Base-by-base conservation (phyloP, 2,888 invertebrate genomes). In the Ditula angustiorana region DNA sequence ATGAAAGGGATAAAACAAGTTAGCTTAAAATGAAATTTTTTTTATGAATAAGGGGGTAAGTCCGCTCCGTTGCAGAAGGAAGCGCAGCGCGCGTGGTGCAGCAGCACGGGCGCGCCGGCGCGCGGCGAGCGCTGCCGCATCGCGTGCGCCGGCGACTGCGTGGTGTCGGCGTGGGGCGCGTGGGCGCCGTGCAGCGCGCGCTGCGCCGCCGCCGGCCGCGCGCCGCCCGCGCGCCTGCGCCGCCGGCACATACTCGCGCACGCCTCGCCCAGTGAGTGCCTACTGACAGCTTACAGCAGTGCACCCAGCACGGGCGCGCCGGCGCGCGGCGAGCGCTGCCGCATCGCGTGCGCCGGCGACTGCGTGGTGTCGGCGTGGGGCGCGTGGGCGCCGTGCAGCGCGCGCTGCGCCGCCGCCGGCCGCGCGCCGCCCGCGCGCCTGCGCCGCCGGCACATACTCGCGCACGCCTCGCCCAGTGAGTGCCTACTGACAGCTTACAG, bases 61-160 rank as follows among this genome's bases (percentile, higher is more conserved):
- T 8, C 37, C 5, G 4, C 5, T 16, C 49, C 19, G 10, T 41
- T 57, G 7, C 71, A 94, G 94, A 93, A 91, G 58, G 92, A 93
- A 64, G 93, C 93, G 0, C 90, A 91, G 26, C 90, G 93, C 8
- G 92, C 91, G 0, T 92, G 93, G 88, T 94, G 94, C 76, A 86
- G 87, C 41, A 88, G 90, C 1, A 84, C 86, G 0, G 87, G 91
- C 0, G 83, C 91, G 0, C 94, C 94, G 0, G 83, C 89, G 0
- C 87, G 89, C 44, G 90, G 85, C 33, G 94, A 94, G 75, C 89
- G 94, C 5, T 95, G 95, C 75, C 93, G 94, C 69, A 93, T 95
- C 69, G 95, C 95, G 1, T 95, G 95, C 79, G 94, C 95, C 0
- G 93, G 94, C n/a, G 95, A 95, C 87, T 95, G 95, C 79, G 95